phyloP scores from a whole-genome alignment of 2,797 vertebrate species.

The Rachycentron canadum region DNA sequence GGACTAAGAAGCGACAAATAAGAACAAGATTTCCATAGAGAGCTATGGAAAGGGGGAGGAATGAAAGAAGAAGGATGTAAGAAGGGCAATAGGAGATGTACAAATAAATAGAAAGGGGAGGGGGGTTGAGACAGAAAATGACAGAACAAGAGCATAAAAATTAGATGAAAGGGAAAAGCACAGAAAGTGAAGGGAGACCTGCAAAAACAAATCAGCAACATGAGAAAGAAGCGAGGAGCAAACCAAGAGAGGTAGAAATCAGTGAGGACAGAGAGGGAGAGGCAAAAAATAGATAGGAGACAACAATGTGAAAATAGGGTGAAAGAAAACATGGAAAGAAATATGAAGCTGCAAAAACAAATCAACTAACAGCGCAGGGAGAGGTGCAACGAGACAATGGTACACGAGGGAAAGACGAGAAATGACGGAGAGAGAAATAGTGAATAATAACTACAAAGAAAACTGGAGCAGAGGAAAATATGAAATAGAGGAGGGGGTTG shows the following conservation, averaged over 20 bases:
- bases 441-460: slow-evolving; percentile 58
- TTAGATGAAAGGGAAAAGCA: slow-evolving; percentile 33
- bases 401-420: slow-evolving; percentile 40
- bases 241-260: slow-evolving; percentile 17
- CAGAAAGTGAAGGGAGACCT: slow-evolving; percentile 18
- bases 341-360: slow-evolving; percentile 66
- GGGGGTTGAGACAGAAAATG: slow-evolving; percentile 23
- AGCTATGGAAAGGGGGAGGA: slow-evolving; percentile 37
- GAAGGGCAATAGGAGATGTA: slow-evolving; percentile 24
- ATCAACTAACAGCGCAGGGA: slow-evolving; percentile 47
- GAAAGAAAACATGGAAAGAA: slow-evolving; percentile 52
- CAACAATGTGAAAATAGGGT: slow-evolving; percentile 30
- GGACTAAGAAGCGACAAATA: slow-evolving; percentile 61
- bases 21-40: slow-evolving; percentile 69
- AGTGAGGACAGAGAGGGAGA: not conserved
- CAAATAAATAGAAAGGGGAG: slow-evolving; percentile 39
- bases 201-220: slow-evolving; percentile 47
- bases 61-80: slow-evolving; percentile 22
- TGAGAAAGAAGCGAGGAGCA: not conserved
- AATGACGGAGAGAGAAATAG: slow-evolving; percentile 41
- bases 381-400: slow-evolving; percentile 29
- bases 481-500: slow-evolving; percentile 44
- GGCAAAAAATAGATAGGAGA: slow-evolving; percentile 34
- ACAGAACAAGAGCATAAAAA: slow-evolving; percentile 27
- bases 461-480: slow-evolving; percentile 37